Conservation (phyloP, 2,888 invertebrate genomes). For the Lepidonotus clava region DNA sequence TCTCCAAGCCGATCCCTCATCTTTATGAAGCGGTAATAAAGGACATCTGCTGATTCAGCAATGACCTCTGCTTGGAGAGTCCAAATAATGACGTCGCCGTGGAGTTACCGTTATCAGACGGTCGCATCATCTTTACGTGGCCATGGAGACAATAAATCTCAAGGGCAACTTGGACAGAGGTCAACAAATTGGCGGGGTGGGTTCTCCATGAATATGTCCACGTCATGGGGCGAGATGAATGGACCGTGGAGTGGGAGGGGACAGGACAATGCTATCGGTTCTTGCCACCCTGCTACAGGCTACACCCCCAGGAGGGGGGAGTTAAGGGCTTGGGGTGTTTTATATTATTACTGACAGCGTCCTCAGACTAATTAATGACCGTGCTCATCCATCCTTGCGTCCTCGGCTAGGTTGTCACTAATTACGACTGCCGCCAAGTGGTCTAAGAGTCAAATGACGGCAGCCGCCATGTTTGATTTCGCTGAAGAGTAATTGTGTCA, state of each 20-base stretch:
- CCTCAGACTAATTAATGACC: constrained; percentile 23
- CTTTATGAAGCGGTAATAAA: too few species aligned
- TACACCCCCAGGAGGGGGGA: background rate
- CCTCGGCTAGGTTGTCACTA: too few species aligned
- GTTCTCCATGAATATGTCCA: background rate
- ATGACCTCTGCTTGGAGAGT: too few species aligned
- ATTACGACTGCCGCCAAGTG: too few species aligned
- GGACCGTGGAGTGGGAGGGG: background rate
- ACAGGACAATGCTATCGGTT: constrained; percentile 6
- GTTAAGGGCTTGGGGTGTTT: background rate
- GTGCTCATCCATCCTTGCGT: too few species aligned
- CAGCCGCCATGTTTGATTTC: too few species aligned
- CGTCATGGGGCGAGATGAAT: background rate
- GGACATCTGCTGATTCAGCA: too few species aligned
- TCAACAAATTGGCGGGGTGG: constrained; percentile 38
- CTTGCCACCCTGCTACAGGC: background rate
- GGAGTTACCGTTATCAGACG: background rate
- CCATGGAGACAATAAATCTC: background rate
- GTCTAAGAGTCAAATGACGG: too few species aligned
- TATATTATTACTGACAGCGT: too few species aligned
- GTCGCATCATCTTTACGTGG: constrained; percentile 34
- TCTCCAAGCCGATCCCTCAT: too few species aligned
- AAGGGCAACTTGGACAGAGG: constrained; percentile 10
- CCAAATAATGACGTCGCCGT: too few species aligned
- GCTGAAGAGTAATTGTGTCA: too few species aligned